phyloP scores from a whole-genome alignment of 2,113 vertebrate genomes.

The Elachura formosa region DNA sequence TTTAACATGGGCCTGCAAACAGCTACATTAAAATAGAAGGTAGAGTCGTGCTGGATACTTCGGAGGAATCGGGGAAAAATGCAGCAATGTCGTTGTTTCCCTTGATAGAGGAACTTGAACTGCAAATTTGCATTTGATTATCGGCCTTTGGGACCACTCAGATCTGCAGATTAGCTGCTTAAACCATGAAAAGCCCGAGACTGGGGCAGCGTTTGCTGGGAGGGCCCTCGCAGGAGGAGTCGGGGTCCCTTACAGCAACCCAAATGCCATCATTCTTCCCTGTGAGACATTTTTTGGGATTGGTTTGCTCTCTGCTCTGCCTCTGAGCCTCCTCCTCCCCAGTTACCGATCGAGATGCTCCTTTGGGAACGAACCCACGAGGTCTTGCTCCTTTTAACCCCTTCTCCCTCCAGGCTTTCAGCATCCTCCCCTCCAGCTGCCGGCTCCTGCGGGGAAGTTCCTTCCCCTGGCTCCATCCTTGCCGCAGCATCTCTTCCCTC shows the following conservation, averaged over 20 bases:
- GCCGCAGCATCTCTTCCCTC: neutral
- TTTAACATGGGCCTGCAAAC: neutral
- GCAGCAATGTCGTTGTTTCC: neutral
- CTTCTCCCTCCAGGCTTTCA: accelerated
- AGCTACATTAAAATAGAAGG: neutral
- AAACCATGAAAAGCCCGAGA: neutral
- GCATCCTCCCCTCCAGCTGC: neutral
- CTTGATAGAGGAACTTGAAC: neutral
- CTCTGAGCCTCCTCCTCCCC: neutral
- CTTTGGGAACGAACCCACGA: neutral
- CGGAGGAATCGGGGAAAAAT: neutral
- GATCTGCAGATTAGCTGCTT: neutral
- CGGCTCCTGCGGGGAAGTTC: accelerated
- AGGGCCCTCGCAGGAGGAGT: neutral
- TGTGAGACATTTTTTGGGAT: accelerated
- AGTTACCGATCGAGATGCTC: neutral
- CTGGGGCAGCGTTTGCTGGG: neutral
- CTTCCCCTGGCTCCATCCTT: neutral
- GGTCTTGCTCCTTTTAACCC: neutral
- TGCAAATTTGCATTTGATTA: neutral
- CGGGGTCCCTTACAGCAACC: neutral
- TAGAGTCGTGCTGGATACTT: neutral
- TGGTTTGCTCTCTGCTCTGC: neutral
- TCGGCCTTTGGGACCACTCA: neutral
- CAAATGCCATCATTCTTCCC: accelerated